Evolutionary conservation across 37 sponge, comb jelly and placozoan genomes (phyloP).

Genomic region (Halisarca cf. caerulea): DNA sequence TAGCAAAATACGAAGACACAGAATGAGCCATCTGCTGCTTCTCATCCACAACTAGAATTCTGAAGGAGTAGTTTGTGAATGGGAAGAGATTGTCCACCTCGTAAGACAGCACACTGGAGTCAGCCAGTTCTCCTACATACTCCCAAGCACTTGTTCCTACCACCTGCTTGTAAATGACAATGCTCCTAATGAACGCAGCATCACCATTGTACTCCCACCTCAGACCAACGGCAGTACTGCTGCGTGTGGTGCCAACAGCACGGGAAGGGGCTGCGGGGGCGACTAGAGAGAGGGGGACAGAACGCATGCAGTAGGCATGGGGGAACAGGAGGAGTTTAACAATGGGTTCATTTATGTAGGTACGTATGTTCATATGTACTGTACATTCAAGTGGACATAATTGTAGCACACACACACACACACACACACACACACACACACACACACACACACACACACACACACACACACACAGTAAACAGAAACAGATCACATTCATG

Average conservation of each 20-base stretch:
- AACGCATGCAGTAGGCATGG: background rate
- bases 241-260: background rate
- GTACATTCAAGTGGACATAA: no score
- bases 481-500: no score
- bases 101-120: background rate
- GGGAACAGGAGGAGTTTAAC: background rate
- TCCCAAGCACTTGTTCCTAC: background rate
- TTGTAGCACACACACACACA: background rate
- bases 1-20: background rate
- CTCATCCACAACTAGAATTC: background rate
- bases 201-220: conserved; percentile 7
- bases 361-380: no score
- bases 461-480: conserved; percentile 21
- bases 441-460: conserved; percentile 22
- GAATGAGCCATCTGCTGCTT: background rate
- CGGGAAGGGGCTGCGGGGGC: background rate
- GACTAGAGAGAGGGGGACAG: background rate
- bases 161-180: background rate
- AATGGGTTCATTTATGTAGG: no score
- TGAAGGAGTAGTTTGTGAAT: conserved; percentile 9
- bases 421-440: conserved; percentile 6
- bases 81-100: background rate
- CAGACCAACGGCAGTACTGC: background rate
- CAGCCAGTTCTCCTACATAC: background rate
- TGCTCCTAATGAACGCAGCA: background rate